Conservation (phyloP, 2,888 invertebrate species). For the Rapana venosa region DNA sequence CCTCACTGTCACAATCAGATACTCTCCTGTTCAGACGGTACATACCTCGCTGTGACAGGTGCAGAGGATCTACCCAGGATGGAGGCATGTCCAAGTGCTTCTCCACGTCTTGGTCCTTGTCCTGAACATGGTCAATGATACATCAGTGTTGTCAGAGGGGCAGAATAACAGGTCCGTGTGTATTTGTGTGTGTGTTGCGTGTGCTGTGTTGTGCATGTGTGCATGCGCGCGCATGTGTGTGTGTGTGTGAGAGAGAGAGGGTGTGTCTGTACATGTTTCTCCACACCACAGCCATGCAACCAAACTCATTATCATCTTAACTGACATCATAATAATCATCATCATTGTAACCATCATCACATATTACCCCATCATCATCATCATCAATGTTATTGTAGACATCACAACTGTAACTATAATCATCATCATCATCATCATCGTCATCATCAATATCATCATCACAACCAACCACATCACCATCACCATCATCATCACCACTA, state of each 20-base stretch:
- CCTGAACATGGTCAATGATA: conserved; percentile 52
- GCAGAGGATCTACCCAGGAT: conserved; percentile 77
- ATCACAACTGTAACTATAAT: neutral
- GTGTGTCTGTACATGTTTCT: neutral
- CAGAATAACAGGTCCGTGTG: neutral
- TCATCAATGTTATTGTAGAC: neutral
- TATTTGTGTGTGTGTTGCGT: neutral
- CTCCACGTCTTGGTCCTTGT: conserved; percentile 74
- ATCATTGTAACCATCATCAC: neutral
- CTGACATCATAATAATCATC: neutral
- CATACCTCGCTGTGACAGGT: conserved; percentile 72
- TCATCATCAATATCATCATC: neutral
- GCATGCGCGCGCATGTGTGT: neutral
- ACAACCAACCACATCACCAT: neutral
- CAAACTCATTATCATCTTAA: neutral
- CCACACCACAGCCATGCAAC: too few species aligned
- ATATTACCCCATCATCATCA: neutral
- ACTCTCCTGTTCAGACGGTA: neutral
- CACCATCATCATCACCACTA: neutral
- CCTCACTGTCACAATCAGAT: too few species aligned
- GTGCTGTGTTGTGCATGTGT: neutral
- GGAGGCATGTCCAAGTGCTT: conserved; percentile 78
- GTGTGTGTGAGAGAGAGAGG: neutral
- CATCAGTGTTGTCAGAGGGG: neutral
- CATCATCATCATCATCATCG: neutral